Evolutionary conservation across 2,113 vertebrate genomes (phyloP).

Genomic region (Apodemus speciosus): DNA sequence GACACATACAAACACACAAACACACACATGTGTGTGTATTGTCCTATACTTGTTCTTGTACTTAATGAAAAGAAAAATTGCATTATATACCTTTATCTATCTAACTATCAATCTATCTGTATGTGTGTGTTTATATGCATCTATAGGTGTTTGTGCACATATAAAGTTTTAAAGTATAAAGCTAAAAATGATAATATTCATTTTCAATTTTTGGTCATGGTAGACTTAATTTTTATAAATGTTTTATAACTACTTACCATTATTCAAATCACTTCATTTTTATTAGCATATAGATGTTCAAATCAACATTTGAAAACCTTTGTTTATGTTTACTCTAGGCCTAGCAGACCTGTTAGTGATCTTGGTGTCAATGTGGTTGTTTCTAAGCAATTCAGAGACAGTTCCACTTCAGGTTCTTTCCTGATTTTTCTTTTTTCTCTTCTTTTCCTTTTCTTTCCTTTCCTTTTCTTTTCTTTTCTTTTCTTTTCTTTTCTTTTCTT

Average conservation of each 20-base stretch:
- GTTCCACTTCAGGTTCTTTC: not conserved
- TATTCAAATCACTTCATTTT: not conserved
- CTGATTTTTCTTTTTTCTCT: not conserved
- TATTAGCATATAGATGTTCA: not conserved
- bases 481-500: not conserved
- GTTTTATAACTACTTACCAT: not conserved
- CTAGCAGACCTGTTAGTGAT: not conserved
- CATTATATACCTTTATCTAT: not conserved
- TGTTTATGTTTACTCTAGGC: not conserved
- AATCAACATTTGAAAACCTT: not conserved
- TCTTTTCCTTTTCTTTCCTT: no score
- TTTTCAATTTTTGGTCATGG: not conserved
- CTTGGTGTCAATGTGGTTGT: not conserved
- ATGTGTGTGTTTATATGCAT: not conserved
- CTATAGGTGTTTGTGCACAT: no score
- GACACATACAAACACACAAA: not conserved
- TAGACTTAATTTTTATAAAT: not conserved
- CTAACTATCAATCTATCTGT: not conserved
- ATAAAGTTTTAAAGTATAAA: not conserved
- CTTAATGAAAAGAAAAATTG: conserved; percentile 37
- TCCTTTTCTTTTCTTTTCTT: no score
- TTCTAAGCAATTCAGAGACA: not conserved
- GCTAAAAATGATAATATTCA: not conserved
- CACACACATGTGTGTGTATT: not conserved
- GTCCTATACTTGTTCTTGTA: not conserved